A percentile compares a stretch with the other conserved stretches of the same genome.
These are phyloP conservation scores for Melanotaenia duboulayi DNA, from an alignment of 2,113 vertebrate genomes.

Conservation along the genomic window DNA sequence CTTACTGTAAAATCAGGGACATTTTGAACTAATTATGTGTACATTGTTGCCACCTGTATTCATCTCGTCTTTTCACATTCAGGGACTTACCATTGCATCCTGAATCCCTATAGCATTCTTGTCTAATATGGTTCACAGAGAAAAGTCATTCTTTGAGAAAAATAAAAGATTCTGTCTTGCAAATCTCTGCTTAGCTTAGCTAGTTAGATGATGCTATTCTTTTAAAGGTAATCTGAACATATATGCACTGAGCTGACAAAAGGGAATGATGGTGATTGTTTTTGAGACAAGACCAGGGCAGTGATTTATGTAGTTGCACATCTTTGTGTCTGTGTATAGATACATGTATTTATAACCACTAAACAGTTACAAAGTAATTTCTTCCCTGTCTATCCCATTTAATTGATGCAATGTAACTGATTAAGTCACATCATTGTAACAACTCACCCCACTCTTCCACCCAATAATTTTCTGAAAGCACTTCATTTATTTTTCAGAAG, in stretches of 20 bases:
- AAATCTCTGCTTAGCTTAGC: constrained; percentile 65
- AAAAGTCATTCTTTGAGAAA: constrained; percentile 84
- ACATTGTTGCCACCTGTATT: constrained; percentile 86
- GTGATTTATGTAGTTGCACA: constrained; percentile 67
- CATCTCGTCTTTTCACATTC: constrained; percentile 81
- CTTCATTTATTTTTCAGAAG: constrained; percentile 81
- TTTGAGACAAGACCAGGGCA: constrained; percentile 66
- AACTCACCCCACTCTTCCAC: constrained; percentile 64
- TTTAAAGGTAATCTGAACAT: constrained; percentile 77
- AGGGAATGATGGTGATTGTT: constrained; percentile 82
- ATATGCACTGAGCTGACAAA: constrained; percentile 95
- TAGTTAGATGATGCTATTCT: constrained; percentile 53
- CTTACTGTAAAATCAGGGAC: constrained; percentile 96
- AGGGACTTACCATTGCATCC: constrained; percentile 78
- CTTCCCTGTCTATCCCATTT: constrained; percentile 59
- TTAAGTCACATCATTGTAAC: constrained; percentile 55
- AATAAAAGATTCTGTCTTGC: constrained; percentile 54
- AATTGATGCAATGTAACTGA: constrained; percentile 70
- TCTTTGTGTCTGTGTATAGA: constrained; percentile 74
- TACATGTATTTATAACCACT: constrained; percentile 84
- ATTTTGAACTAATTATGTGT: constrained; percentile 88
- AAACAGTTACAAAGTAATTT: constrained; percentile 74
- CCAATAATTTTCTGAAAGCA: constrained; percentile 80
- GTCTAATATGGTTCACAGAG: constrained; percentile 76
- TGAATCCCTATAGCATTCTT: constrained; percentile 84